Conservation (phyloP, 2,113 vertebrate genomes). For the Chloropsis hardwickii region DNA sequence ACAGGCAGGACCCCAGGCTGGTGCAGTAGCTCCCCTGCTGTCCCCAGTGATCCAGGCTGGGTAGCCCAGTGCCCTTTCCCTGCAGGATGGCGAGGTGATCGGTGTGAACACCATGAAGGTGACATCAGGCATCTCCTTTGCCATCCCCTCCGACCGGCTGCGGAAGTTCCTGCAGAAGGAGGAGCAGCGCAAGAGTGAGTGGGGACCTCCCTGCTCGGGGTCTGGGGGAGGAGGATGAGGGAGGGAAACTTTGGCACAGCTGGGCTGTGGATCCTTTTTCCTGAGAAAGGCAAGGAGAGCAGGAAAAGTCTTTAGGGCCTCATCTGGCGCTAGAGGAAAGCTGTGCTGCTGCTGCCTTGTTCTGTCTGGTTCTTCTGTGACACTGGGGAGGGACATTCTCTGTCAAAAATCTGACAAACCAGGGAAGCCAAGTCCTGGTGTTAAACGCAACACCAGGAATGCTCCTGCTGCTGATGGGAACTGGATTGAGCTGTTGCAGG, state of each 20-base stretch:
- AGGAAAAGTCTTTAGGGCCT: not conserved
- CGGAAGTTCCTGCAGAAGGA: conserved; percentile 81
- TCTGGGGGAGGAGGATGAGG: not conserved
- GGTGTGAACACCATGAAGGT: conserved; percentile 99
- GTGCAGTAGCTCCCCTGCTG: not conserved
- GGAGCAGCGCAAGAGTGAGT: conserved; percentile 80
- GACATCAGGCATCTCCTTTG: conserved; percentile 94
- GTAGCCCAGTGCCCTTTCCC: not conserved
- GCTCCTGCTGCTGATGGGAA: not conserved
- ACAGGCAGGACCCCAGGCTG: not conserved
- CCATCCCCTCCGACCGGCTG: conserved; percentile 90
- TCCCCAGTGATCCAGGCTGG: not conserved
- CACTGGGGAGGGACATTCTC: not conserved
- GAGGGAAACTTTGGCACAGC: not conserved
- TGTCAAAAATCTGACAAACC: not conserved
- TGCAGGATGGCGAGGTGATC: conserved; percentile 94
- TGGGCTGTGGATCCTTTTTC: not conserved
- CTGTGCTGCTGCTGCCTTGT: not conserved
- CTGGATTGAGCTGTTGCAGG: not conserved
- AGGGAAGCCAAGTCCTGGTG: not conserved
- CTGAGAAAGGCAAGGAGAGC: not conserved
- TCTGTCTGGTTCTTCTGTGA: not conserved
- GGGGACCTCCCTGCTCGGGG: not conserved
- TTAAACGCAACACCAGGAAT: not conserved
- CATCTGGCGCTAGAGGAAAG: not conserved